Base-by-base conservation (phyloP, 1,140 invertebrate genomes). In the Bombus superbus region DNA sequence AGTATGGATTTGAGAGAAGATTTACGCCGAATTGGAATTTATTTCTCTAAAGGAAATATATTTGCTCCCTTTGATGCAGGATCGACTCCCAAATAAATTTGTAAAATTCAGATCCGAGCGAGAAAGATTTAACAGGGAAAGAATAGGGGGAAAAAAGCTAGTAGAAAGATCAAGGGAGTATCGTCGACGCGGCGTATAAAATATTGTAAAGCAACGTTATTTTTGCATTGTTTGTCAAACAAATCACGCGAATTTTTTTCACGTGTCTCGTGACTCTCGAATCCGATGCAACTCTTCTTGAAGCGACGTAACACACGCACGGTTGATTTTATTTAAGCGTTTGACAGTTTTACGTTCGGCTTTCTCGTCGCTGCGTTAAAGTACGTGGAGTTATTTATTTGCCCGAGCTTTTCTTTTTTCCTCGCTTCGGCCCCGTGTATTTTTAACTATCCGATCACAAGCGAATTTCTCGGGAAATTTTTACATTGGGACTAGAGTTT, bases 331-430 rank as follows among this genome's bases (percentile, higher is more conserved):
- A 79, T 84, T 79, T 79, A 84, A 77, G 32, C 66, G 76, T 80
- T 84, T 84, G 83, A 84, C 83, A 84, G 83, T 40, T 79, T 71
- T 79, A 72, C 76, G 83, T 80, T 84, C 75, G 66, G 66, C 53
- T 69, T 80, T 84, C 53, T 71, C 76, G 83, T 47, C 53, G 76
- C 18, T 9, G 22, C 38, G 38, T 38, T 59, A 11, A 78, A 76
- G 38, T 38, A 28, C 35, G 11, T 22, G n/a, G 71, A 35, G 76
- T 72, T 78, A 84, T 84, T 84, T 80, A 84, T 84, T 80, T 28
- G 40, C 11, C 76, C 32, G 22, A 22, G 25, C 9, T 28, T 59
- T 59, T 38, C 47, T 38, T 75, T 15, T 57, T 68, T n/a, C 40
- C 15, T 22, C 13, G 3, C 1, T 10, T 10, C 35, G 3, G 9